Evolutionary conservation across 2,113 vertebrate species (phyloP).

Genomic region (Anas platyrhynchos): DNA sequence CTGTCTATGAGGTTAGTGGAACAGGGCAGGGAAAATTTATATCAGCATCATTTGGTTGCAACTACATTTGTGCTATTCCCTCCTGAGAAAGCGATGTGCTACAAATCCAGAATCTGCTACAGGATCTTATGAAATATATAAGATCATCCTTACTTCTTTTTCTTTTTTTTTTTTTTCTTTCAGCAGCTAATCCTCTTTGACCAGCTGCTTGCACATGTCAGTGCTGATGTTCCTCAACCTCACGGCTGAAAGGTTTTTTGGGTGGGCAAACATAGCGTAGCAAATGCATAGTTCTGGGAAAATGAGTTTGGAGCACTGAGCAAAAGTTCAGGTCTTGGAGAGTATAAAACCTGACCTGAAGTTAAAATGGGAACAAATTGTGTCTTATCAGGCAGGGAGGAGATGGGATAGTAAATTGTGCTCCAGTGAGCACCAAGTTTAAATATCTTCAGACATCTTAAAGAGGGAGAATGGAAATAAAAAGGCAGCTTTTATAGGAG

Average conservation of each 20-base stretch:
- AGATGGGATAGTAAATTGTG: conserved; percentile 22
- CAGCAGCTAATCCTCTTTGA: neutral
- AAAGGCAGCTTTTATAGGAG: conserved; percentile 24
- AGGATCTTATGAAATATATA: neutral
- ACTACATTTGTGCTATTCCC: neutral
- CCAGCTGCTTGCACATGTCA: neutral
- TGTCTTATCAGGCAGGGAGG: neutral
- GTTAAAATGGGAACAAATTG: neutral
- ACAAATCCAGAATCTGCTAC: neutral
- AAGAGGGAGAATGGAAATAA: conserved; percentile 43
- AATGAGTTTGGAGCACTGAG: neutral
- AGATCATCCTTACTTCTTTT: neutral
- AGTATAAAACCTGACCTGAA: conserved; percentile 7
- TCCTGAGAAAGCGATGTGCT: neutral
- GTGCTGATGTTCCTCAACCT: neutral
- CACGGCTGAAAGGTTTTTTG: neutral
- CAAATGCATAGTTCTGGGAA: neutral
- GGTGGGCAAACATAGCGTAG: rapidly evolving
- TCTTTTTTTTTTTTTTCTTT: neutral
- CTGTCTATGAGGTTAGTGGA: neutral
- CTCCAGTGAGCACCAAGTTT: neutral
- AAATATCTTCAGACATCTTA: conserved; percentile 12
- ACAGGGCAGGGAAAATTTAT: neutral
- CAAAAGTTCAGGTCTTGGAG: neutral
- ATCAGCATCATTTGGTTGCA: neutral